Conservation (phyloP, 2,888 invertebrate genomes). For the Orchestes rusci region DNA sequence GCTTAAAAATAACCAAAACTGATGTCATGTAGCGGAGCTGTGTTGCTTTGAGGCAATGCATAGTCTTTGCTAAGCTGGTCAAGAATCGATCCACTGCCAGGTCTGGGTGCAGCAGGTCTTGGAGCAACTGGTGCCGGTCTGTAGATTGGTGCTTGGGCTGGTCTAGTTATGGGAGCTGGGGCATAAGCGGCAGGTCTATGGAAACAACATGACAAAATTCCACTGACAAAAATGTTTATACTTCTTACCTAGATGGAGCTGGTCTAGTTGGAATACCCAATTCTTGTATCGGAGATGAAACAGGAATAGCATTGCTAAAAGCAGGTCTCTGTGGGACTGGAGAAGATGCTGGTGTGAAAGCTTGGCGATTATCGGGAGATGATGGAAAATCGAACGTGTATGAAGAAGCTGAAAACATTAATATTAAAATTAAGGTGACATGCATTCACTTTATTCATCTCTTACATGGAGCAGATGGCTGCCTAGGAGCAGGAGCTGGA, state of each 20-base stretch:
- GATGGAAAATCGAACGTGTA: constrained; percentile 14
- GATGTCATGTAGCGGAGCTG: constrained; percentile 71
- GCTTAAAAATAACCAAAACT: constrained; percentile 57
- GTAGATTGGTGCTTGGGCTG: constrained; percentile 26
- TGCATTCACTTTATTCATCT: too few relatives aligned
- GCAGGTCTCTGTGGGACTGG: constrained; percentile 30
- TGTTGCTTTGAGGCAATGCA: constrained; percentile 62
- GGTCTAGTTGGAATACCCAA: constrained; percentile 22
- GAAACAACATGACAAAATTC: not conserved
- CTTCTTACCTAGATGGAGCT: constrained; percentile 24
- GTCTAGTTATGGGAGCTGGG: constrained; percentile 34
- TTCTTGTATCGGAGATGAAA: constrained; percentile 30
- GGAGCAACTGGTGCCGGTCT: constrained; percentile 34
- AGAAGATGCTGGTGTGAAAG: constrained; percentile 32
- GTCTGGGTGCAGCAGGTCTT: constrained; percentile 28
- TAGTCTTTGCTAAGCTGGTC: constrained; percentile 78
- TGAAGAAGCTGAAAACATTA: constrained; percentile 17
- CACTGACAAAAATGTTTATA: not conserved
- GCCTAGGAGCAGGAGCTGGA: constrained; percentile 25
- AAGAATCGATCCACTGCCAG: constrained; percentile 53
- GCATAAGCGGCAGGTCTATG: constrained; percentile 26
- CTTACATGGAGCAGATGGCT: constrained; percentile 8
- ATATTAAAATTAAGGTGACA: too few relatives aligned
- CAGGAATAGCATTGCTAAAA: constrained; percentile 35
- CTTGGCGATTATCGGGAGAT: constrained; percentile 23